Evolutionary conservation across 2,888 invertebrate genomes (phyloP).

Genomic region (Tortrix viridana): DNA sequence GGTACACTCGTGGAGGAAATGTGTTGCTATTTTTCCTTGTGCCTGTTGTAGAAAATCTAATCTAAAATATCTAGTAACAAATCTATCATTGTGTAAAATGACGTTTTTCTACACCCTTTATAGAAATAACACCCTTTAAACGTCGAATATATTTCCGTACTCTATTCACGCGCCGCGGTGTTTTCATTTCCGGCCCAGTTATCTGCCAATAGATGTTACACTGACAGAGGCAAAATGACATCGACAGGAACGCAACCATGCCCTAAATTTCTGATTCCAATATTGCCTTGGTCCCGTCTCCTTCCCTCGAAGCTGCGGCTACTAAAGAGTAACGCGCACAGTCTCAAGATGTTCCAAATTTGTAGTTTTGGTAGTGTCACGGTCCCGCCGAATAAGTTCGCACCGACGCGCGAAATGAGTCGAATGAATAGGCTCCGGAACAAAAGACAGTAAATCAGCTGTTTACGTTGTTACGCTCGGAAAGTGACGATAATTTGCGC

Average conservation of each 20-base stretch:
- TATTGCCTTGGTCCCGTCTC: too few relatives aligned
- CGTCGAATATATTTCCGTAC: constrained; percentile 2
- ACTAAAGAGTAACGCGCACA: background rate
- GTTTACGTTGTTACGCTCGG: constrained; percentile 1
- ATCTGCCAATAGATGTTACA: constrained; percentile 6
- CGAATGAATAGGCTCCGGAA: background rate
- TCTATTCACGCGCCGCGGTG: background rate
- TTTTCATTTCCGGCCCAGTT: background rate
- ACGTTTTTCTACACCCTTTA: too few relatives aligned
- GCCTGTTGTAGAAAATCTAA: too few relatives aligned
- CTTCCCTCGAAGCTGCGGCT: background rate
- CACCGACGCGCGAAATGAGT: constrained; percentile 1
- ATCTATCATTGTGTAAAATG: too few relatives aligned
- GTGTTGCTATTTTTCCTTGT: background rate
- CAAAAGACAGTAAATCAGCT: constrained; percentile 5
- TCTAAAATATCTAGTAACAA: too few relatives aligned
- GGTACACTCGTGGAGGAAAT: background rate
- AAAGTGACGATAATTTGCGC: background rate
- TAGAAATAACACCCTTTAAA: too few relatives aligned
- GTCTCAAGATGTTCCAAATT: background rate
- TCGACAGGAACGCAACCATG: too few relatives aligned
- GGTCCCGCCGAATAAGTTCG: background rate
- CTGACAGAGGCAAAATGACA: constrained; percentile 7
- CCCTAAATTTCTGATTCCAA: too few relatives aligned
- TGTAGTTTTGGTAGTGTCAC: background rate